A percentile compares a stretch with the other conserved stretches of the same genome.
Evolutionary conservation across 2,113 vertebrate species (phyloP).

Genomic region (Dicaeum eximium): DNA sequence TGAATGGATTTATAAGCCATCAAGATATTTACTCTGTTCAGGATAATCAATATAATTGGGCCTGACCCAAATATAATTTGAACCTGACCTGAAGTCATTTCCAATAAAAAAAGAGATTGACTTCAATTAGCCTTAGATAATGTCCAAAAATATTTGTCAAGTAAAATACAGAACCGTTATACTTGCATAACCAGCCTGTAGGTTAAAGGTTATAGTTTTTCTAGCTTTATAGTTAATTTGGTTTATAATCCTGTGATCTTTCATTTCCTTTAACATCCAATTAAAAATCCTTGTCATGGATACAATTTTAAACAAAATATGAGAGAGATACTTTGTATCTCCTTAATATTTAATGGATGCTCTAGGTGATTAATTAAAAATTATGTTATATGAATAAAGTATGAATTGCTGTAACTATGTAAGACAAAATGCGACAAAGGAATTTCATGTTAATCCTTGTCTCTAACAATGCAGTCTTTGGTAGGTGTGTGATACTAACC

Average conservation of each 20-base stretch:
- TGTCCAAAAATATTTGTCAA: constrained; percentile 19
- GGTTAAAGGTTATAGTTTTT: neutral
- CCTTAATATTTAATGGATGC: neutral
- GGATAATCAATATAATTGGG: constrained; percentile 44
- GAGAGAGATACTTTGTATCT: neutral
- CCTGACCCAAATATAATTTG: constrained; percentile 1
- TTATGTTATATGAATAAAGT: constrained; percentile 36
- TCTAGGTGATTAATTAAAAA: constrained; percentile 44
- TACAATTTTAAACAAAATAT: constrained; percentile 39
- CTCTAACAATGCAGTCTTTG: neutral
- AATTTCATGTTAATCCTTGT: neutral
- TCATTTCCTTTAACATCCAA: neutral
- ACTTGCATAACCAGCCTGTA: neutral
- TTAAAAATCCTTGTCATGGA: constrained; percentile 12
- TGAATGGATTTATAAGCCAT: neutral
- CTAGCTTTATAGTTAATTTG: neutral
- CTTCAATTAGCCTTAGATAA: constrained; percentile 28
- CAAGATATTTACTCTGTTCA: neutral
- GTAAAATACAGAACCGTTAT: neutral
- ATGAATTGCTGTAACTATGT: neutral
- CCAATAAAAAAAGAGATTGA: neutral
- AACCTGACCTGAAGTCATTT: neutral
- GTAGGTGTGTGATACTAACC: neutral
- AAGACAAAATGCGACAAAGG: neutral
- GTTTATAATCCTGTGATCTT: neutral